Base-by-base conservation (phyloP, 1,140 invertebrate genomes). In the Drusus annulatus region DNA sequence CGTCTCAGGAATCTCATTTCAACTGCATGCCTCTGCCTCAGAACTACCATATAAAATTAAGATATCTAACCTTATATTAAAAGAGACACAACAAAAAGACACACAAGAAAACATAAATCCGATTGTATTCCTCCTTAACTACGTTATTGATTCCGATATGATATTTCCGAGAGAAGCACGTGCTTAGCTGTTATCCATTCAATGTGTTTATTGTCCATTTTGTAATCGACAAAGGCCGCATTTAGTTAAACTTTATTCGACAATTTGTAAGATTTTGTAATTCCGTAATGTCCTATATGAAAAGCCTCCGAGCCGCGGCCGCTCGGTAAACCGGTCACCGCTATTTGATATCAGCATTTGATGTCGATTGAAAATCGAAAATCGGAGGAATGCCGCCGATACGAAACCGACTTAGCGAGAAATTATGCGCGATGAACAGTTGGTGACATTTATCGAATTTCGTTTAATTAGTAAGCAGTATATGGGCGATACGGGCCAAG, bases 331-430 rank as follows among this genome's bases (percentile, higher is more conserved):
- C 62, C 21, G 62, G 62, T 65, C 62, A 25, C 62, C 21, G 62
- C 23, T 21, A 65, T 28, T 65, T 28, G 62, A 25, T 31, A 25
- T 28, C 62, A 45, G 13, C 36, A 45, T 65, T 65, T 65, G 28
- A 65, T 65, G 62, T 65, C n/a, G 36, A 28, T 25, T 65, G 28
- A 31, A 65, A 65, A 65, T 65, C 28, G 62, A 65, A 65, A 28
- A 65, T 65, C 62, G 25, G 25, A 31, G 62, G 28, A 65, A 65
- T 65, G 62, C n/a, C 62, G 28, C n/a, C 17, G 62, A 65, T 28
- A 65, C 23, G 62, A 16, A 28, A 65, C 62, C 23, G 13, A 28
- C 62, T n/a, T 16, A 28, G 62, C 16, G 10, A 28, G 25, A 65
- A 7, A 16, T 65, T 65, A 65, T 65, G 16, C 16, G 21, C 62